These are phyloP conservation scores for Delphinus delphis DNA, from an alignment of 2,113 vertebrate species.

Conservation along the genomic window DNA sequence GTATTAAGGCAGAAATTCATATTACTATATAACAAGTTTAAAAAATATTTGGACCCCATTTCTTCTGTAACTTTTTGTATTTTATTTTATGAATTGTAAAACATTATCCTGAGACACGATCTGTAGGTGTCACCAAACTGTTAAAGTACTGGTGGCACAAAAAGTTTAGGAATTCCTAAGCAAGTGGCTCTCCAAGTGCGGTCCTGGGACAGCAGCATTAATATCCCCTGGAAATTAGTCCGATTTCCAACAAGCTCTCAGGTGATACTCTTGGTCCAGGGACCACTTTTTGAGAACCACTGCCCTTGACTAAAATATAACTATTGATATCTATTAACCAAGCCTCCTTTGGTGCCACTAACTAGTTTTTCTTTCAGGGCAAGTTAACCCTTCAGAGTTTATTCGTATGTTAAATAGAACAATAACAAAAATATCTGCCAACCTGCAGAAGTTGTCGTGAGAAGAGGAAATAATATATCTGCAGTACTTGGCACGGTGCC, in stretches of 20 bases:
- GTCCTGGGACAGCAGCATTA: background rate
- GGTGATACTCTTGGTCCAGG: background rate
- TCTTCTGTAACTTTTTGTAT: background rate
- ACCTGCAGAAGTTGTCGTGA: background rate
- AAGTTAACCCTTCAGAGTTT: background rate
- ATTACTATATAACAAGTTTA: background rate
- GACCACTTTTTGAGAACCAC: background rate
- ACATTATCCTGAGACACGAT: background rate
- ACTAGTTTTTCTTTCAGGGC: background rate
- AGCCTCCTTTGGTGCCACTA: background rate
- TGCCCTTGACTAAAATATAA: background rate
- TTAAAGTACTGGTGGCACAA: background rate
- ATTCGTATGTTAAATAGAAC: constrained; percentile 21
- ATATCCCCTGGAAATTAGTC: background rate
- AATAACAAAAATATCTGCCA: background rate
- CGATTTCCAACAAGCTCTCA: background rate
- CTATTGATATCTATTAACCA: background rate
- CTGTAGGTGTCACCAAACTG: background rate
- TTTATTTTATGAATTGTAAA: background rate
- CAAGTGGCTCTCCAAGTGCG: background rate
- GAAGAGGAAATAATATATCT: background rate
- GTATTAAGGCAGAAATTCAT: background rate
- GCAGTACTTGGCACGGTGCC: background rate
- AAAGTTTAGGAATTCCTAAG: background rate
- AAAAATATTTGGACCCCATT: background rate